Base-by-base conservation (phyloP, 2,888 invertebrate genomes). In the Boloria euphrosyne region DNA sequence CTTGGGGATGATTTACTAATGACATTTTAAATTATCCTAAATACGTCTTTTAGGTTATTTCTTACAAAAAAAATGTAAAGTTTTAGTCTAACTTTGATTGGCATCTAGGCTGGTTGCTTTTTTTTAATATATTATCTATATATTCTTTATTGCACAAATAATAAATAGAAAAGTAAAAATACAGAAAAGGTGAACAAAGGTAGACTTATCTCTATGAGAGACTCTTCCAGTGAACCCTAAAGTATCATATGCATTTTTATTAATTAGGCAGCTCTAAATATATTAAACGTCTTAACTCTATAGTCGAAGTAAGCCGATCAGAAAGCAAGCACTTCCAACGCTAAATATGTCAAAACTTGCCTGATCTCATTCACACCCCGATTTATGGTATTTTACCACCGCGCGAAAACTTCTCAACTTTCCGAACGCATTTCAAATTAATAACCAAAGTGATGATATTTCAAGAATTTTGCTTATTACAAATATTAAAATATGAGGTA, bases 281-380 rank as follows among this genome's bases (percentile, higher is more conserved):
- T 22, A 55, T 13, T 43, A 17, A 22, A 18, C 16, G 47, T 57
- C 38, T 16, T 57, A 66, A 18, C 31, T 58, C 62, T 66, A 22
- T 27, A 46, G 47, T 10, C 18, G 16, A 17, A 66, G 60, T 49
- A 27, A 62, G 50, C 38, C 50, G 59, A 67, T 49, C 63, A 17
- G 44, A 49, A 58, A 67, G 49, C 62, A 50, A 59, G 46, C 38
- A 57, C 58, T 47, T 66, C 57, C 62, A 65, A 64, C 69, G 72
- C 74, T 79, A 79, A 80, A 80, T 77, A 82, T 80, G 79, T 80
- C 78, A 77, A 78, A 84, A 83, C 78, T 82, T 79, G 66, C 68
- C 63, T 76, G 75, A 79, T 80, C 76, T 75, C 70, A 74, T 77
- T 79, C 77, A 64, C 77, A 72, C 73, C 60, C 71, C 78, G 78